Evolutionary conservation across 2,113 vertebrate genomes (phyloP).

Genomic region (Nannospalax galili): DNA sequence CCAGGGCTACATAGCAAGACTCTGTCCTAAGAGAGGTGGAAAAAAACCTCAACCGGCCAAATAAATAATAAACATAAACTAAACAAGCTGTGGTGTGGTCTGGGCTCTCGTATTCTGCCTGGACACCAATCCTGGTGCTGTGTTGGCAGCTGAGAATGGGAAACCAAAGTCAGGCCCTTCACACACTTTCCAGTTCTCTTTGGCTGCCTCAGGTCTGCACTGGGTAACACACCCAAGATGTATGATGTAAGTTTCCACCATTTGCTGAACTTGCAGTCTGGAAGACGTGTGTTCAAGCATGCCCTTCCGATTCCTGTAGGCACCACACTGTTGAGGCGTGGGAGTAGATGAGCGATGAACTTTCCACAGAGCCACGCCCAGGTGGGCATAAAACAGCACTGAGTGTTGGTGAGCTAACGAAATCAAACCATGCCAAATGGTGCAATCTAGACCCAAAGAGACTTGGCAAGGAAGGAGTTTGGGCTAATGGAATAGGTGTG

Average conservation of each 20-base stretch:
- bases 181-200: neutral
- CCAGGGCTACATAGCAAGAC: neutral
- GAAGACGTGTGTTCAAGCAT: fast-evolving
- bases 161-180: neutral
- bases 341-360: neutral
- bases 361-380: neutral
- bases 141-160: neutral
- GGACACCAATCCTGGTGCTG: fast-evolving
- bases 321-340: neutral
- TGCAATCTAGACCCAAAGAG: fast-evolving
- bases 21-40: neutral
- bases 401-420: neutral
- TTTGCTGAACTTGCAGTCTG: no score
- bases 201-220: neutral
- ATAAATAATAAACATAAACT: neutral
- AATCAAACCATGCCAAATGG: neutral
- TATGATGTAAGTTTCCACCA: fast-evolving
- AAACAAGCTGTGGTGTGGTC: neutral
- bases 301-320: fast-evolving
- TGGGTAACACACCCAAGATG: neutral
- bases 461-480: neutral
- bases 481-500: neutral
- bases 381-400: neutral
- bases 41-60: neutral
- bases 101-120: neutral